Base-by-base conservation (phyloP, 2,888 invertebrate genomes). In the Iselma pallidipennis region DNA sequence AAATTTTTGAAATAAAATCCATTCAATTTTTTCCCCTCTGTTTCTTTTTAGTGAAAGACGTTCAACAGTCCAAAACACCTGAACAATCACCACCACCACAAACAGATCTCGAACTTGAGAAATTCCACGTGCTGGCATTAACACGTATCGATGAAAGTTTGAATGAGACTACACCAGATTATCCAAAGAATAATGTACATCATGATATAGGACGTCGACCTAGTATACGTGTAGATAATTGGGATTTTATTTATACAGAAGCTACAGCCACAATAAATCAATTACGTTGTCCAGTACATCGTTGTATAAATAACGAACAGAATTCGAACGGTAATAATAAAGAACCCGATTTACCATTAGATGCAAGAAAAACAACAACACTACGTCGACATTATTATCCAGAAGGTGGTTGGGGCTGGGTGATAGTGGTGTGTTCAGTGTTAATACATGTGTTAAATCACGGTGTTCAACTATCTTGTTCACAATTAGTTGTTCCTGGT, bases 351-450 rank as follows among this genome's bases (percentile, higher is more conserved):
- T 70, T 80, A 25, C 80, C 80, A 1, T 61, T 81, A 55, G 81
- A 81, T 61, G 80, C 81, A 12, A 68, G 81, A 25, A 81, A 81
- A 71, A 72, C 76, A 79, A 84, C 66, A 76, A 81, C 71, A 80
- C 66, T 81, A 28, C 86, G 88, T 57, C 83, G 89, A 57, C 90
- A 93, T 73, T 92, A 93, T 82, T 93, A 93, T 80, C 93, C 92
- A 6, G 94, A 94, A 82, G 92, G 92, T 4, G 92, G 92, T 12
- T 94, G 93, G 93, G 93, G 93, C 12, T 94, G 91, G 91, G 87
- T 92, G 57, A 86, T 94, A 62, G 87, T 90, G 55, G 85, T 88
- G 62, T 91, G 91, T 71, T 88, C 89, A 25, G 87, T 90, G 55
- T 81, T 91, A 55, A 89, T 91, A 49, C 90, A 93, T 78, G 82